Evolutionary conservation across 1,140 invertebrate genomes (phyloP).

Genomic region (Macrocentrus cingulum): DNA sequence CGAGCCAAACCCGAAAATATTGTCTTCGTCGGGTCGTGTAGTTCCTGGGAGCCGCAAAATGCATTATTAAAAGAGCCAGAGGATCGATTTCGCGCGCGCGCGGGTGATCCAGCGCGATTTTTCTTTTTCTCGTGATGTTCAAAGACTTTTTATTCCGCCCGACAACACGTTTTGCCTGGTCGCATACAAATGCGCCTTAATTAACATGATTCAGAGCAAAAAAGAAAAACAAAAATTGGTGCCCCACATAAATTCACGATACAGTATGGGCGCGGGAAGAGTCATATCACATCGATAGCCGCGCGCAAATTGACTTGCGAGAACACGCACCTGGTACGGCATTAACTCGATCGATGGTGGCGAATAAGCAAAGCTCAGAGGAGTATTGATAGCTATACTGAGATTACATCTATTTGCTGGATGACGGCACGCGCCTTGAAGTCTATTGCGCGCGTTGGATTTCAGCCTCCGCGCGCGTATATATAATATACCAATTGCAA

Average conservation of each 20-base stretch:
- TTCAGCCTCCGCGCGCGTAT: slow-evolving; percentile 41
- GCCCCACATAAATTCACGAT: not conserved
- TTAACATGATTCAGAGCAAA: slow-evolving; percentile 17
- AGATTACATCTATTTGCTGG: slow-evolving; percentile 24
- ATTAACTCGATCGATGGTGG: too few species aligned
- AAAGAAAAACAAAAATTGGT: not conserved
- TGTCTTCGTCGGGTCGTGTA: slow-evolving; percentile 43
- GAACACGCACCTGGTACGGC: slow-evolving; percentile 27
- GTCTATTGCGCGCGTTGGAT: too few species aligned
- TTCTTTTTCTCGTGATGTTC: slow-evolving; percentile 18
- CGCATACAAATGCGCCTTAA: slow-evolving; percentile 25
- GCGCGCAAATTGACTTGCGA: slow-evolving; percentile 13
- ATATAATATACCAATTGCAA: slow-evolving; percentile 59
- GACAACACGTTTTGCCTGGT: slow-evolving; percentile 10
- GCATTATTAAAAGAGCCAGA: slow-evolving; percentile 16
- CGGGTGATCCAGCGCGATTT: slow-evolving; percentile 21
- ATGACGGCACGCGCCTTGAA: slow-evolving; percentile 20
- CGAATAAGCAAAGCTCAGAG: too few species aligned
- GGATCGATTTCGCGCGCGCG: slow-evolving; percentile 31
- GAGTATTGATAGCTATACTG: not conserved
- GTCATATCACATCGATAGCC: slow-evolving; percentile 14
- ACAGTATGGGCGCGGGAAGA: not conserved
- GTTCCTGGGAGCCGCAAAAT: slow-evolving; percentile 23
- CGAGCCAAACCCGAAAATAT: slow-evolving; percentile 56
- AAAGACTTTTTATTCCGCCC: slow-evolving; percentile 10